These are phyloP conservation scores for Gyrodactylus salaris DNA, from an alignment of 1,140 invertebrate genomes.

Conservation along the genomic window DNA sequence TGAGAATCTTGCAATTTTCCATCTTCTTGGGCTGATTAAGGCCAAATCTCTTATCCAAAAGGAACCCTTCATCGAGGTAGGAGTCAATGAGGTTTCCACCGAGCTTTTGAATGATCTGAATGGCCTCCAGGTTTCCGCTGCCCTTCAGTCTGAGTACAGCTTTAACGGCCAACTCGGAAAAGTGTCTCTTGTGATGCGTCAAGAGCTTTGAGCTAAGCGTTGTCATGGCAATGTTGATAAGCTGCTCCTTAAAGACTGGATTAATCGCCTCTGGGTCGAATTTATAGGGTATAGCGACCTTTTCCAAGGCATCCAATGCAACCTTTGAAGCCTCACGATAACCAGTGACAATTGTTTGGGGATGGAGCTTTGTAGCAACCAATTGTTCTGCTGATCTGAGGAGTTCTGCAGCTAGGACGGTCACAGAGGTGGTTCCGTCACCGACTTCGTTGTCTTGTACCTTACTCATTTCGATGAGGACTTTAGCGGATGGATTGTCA, in stretches of 20 bases:
- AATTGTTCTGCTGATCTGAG: slow-evolving; percentile 71
- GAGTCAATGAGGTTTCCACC: slow-evolving; percentile 67
- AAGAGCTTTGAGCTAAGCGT: slow-evolving; percentile 92
- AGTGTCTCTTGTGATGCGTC: slow-evolving; percentile 80
- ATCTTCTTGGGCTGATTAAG: slow-evolving; percentile 51
- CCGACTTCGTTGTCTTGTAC: slow-evolving; percentile 98
- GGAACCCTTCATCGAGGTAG: slow-evolving; percentile 78
- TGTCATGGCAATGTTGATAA: slow-evolving; percentile 80
- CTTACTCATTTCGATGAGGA: slow-evolving; percentile 84
- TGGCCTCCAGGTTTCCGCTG: slow-evolving; percentile 63
- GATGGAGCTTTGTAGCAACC: slow-evolving; percentile 70
- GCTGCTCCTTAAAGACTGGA: slow-evolving; percentile 38
- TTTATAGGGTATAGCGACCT: slow-evolving; percentile 40
- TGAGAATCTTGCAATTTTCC: slow-evolving; percentile 70
- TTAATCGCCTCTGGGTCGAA: slow-evolving; percentile 30
- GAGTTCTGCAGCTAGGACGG: slow-evolving; percentile 71
- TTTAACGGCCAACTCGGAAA: slow-evolving; percentile 67
- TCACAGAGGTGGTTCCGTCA: slow-evolving; percentile 93
- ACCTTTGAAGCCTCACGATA: slow-evolving; percentile 53
- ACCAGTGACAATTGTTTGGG: slow-evolving; percentile 78
- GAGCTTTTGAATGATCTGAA: slow-evolving; percentile 83
- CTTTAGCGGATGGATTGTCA: slow-evolving; percentile 92
- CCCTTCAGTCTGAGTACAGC: slow-evolving; percentile 67
- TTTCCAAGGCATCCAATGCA: slow-evolving; percentile 41
- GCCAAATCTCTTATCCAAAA: slow-evolving; percentile 77